Evolutionary conservation across 2,888 invertebrate species (phyloP), one percentile per base, ranked within the genome.

Genomic region (Alloplasta piceator): DNA sequence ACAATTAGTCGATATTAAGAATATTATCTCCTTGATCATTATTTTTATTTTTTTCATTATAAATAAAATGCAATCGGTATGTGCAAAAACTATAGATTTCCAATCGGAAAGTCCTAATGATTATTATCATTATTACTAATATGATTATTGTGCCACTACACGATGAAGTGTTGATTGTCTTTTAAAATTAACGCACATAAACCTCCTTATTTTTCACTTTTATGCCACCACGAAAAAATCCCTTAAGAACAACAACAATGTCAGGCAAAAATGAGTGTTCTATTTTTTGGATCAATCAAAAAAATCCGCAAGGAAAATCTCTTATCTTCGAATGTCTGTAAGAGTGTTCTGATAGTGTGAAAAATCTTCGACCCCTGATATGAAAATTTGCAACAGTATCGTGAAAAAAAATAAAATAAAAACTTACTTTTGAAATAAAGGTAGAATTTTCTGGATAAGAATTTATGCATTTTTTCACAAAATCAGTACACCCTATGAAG

Each of bases 121-220:
- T 3, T 52, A 70, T 74, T 80, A 72, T 64, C 48, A 46, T 66
- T 63, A 16, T 56, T 64, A 66, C 64, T 58, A 60, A 56, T 43
- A 61, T 68, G 70, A 78, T 63, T 75, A 61, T 81, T 70, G 81
- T 78, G 78, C 75, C 82, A 71, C 78, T 82, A 48, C 82, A 82
- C 82, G 78, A 72, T 82, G 78, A 82, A 82, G 82, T 82, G 81
- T 78, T 26, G 71, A 72, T 66, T 67, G 67, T 74, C 46, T 38
- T 77, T 77, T 12, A 52, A 48, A 66, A 16, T 75, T 74, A 6
- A 56, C 36, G 56, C 64, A 70, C 64, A 70, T 56, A 10, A 41
- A 72, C 26, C 10, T 56, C 41, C 9, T 0, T n/a, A n/a, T n/a
- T 52, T 4, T 63, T 61, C 36, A 4, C 43, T 41, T 16, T 50